Evolutionary conservation across 1,140 invertebrate genomes (phyloP).

Genomic region (Euglossa dilemma): DNA sequence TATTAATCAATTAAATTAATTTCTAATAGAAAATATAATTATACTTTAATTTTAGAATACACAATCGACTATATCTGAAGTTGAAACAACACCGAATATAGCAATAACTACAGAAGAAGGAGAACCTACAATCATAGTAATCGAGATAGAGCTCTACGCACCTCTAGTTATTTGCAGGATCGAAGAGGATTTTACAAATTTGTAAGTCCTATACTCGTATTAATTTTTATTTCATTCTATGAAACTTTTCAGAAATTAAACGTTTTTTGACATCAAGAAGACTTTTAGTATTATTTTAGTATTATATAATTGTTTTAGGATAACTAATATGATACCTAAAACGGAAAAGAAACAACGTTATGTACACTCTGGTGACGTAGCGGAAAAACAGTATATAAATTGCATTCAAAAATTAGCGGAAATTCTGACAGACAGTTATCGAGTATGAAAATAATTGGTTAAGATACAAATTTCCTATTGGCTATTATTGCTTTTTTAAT

Average conservation of each 20-base stretch:
- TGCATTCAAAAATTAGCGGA: constrained; percentile 65
- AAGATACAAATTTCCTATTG: too few species aligned
- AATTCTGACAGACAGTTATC: constrained; percentile 65
- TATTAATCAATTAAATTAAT: too few species aligned
- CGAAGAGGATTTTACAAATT: constrained; percentile 50
- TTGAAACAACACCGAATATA: neutral
- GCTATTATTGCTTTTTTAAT: too few species aligned
- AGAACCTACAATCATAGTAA: constrained; percentile 65
- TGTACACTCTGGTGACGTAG: constrained; percentile 62
- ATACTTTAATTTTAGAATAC: neutral
- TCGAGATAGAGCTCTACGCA: constrained; percentile 66
- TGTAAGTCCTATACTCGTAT: constrained; percentile 37
- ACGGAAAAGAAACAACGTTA: constrained; percentile 36
- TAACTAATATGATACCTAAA: constrained; percentile 36
- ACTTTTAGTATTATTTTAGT: neutral
- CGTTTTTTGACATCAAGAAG: neutral
- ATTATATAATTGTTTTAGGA: constrained; percentile 29
- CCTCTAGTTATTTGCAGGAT: constrained; percentile 54
- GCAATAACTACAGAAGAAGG: constrained; percentile 54
- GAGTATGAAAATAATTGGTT: constrained; percentile 43
- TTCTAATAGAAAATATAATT: neutral
- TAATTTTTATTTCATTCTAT: neutral
- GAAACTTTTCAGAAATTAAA: neutral
- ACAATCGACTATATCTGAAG: neutral
- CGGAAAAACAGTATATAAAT: constrained; percentile 60